phyloP scores from a whole-genome alignment of 2,797 vertebrate species.

The Sparidentex hasta region DNA sequence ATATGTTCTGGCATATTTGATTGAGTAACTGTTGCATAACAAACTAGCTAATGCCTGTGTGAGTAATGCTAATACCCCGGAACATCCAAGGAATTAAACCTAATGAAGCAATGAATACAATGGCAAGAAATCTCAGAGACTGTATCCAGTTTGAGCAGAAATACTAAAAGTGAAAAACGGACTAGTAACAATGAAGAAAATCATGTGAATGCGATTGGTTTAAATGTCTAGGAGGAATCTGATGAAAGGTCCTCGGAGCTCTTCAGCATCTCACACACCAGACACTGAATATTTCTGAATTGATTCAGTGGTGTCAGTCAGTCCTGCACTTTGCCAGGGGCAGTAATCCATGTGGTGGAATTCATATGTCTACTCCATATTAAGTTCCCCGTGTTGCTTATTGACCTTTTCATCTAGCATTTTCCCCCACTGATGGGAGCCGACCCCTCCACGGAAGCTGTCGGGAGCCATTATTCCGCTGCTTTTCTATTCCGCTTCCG shows the following conservation, averaged over 20 bases:
- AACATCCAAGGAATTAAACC: background rate
- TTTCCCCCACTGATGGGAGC: conserved; percentile 70
- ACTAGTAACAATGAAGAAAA: conserved; percentile 37
- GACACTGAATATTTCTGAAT: conserved; percentile 82
- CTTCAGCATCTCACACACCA: conserved; percentile 63
- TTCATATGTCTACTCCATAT: conserved; percentile 85
- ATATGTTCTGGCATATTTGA: background rate
- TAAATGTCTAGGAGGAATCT: conserved; percentile 80
- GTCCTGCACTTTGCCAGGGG: conserved; percentile 79
- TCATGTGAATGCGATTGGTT: conserved; percentile 44
- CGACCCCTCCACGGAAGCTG: conserved; percentile 73
- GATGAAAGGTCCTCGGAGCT: conserved; percentile 74
- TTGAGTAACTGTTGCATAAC: too few relatives aligned
- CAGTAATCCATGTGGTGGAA: conserved; percentile 83
- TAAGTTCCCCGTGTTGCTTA: conserved; percentile 82
- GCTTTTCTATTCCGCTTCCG: conserved; percentile 67
- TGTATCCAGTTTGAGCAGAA: conserved; percentile 33
- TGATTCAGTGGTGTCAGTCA: conserved; percentile 81
- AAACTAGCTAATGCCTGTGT: too few relatives aligned
- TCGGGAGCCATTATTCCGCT: conserved; percentile 77
- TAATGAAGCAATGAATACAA: background rate
- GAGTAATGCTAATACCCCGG: too few relatives aligned
- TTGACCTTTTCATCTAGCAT: conserved; percentile 86
- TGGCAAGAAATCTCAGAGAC: background rate
- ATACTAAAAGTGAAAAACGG: conserved; percentile 7